Conservation (phyloP, 2,113 vertebrate species). For the Microtus montanus region DNA sequence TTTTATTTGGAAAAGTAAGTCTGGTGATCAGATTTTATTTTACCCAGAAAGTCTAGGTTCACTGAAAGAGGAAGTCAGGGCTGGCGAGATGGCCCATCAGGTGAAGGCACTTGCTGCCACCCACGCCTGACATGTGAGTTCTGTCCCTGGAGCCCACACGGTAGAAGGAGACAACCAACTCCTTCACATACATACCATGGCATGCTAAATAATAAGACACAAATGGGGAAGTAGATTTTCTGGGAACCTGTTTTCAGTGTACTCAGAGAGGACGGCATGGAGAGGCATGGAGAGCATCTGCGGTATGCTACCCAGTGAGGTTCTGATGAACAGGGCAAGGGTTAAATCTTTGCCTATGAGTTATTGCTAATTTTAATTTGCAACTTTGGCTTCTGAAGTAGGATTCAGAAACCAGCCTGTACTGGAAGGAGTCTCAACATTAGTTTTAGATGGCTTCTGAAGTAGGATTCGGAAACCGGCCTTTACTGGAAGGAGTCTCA, state of each 20-base stretch:
- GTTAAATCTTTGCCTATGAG: not conserved
- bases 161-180: not conserved
- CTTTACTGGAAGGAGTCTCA: not conserved
- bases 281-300: not conserved
- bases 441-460: not conserved
- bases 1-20: conserved; percentile 22
- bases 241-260: not conserved
- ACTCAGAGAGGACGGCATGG: too few relatives aligned
- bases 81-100: not conserved
- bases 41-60: not conserved
- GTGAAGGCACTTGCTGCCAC: not conserved
- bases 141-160: not conserved
- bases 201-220: not conserved
- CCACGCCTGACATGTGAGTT: not conserved
- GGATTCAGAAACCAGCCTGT: not conserved
- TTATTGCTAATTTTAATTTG: conserved; percentile 13
- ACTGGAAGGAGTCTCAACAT: not conserved
- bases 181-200: not conserved
- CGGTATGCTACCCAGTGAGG: not conserved
- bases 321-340: not conserved
- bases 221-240: not conserved
- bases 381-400: not conserved
- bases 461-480: not conserved
- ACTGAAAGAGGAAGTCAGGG: not conserved
- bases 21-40: conserved; percentile 1